Evolutionary conservation across 2,888 invertebrate species (phyloP), one percentile per base, ranked within the genome.

Genomic region (Copidosoma aretas): DNA sequence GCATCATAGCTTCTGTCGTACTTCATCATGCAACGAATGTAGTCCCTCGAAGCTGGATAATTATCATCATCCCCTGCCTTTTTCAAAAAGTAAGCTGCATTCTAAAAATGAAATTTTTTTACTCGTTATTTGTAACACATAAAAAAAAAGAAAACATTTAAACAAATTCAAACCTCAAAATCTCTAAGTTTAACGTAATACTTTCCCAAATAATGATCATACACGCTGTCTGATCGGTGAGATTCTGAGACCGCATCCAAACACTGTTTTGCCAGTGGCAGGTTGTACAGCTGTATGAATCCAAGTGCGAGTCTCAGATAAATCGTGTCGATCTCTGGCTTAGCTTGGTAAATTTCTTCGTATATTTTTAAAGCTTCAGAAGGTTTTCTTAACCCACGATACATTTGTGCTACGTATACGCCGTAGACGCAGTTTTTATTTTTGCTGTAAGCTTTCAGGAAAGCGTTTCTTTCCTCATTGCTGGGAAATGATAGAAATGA

Each of bases 331-430:
- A 60, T 64, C 41, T 56, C 43, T 1, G 60, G 60, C 5, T 53
- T 67, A 1, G n/a, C 41, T 3, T 17, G 10, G 25, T 21, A 60
- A n/a, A 70, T 46, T 15, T 64, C n/a, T 15, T 64, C n/a, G 32
- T 70, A 70, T 17, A 70, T 56, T 14, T 41, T 17, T 0, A 64
- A 5, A 3, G 67, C 63, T n/a, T 56, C 15, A 1, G 1, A 1
- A 15, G 43, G 17, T 0, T 17, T 12, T 32, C 51, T 39, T 15
- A 24, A 1, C n/a, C 67, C 70, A 0, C 70, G 41, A 39, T 60
- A 66, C 60, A 64, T 64, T n/a, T 70, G 70, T 1, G 67, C 67
- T 1, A 67, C 43, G 52, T 60, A 70, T 4, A 64, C 51, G 1
- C 67, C 63, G 22, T 54, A 67, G 4, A 60, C 32, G 10, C 10